Conservation (phyloP, 37 sponge, comb jelly and placozoan genomes). For the Petrosia ficiformis region DNA sequence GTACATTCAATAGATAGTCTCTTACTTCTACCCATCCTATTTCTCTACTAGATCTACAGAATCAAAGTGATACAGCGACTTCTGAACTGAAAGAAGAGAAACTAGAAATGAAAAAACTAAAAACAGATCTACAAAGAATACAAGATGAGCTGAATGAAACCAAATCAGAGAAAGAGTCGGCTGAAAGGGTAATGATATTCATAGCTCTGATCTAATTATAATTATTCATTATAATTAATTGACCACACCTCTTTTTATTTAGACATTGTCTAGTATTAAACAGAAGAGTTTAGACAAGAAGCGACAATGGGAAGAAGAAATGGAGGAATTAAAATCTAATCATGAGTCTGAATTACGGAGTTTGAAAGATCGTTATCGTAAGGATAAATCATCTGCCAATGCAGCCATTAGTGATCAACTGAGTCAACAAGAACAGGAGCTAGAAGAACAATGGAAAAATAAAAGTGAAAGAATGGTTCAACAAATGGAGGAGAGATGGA, state of each 20-base stretch:
- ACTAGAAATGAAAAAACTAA: conserved; percentile 35
- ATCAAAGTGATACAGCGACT: conserved; percentile 15
- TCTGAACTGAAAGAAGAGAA: conserved; percentile 59
- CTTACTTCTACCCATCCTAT: not conserved
- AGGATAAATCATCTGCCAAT: conserved; percentile 59
- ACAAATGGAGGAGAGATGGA: conserved; percentile 70
- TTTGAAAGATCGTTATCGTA: conserved; percentile 47
- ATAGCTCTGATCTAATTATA: too few species aligned
- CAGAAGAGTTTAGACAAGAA: conserved; percentile 61
- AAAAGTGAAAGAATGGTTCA: conserved; percentile 63
- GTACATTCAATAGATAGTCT: conserved; percentile 10
- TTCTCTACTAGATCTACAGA: conserved; percentile 50
- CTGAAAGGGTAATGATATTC: conserved; percentile 73
- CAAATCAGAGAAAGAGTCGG: conserved; percentile 73
- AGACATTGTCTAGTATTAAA: conserved; percentile 61
- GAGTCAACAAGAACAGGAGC: conserved; percentile 66
- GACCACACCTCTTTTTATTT: not conserved
- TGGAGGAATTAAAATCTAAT: conserved; percentile 76
- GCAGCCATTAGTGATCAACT: conserved; percentile 57
- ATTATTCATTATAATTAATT: not conserved
- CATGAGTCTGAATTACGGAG: conserved; percentile 52
- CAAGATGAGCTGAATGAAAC: conserved; percentile 72
- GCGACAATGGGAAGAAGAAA: conserved; percentile 68
- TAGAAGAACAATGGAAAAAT: conserved; percentile 71
- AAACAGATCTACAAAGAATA: conserved; percentile 46